Base-by-base conservation (phyloP, 2,888 invertebrate genomes). In the Baronia brevicornis region DNA sequence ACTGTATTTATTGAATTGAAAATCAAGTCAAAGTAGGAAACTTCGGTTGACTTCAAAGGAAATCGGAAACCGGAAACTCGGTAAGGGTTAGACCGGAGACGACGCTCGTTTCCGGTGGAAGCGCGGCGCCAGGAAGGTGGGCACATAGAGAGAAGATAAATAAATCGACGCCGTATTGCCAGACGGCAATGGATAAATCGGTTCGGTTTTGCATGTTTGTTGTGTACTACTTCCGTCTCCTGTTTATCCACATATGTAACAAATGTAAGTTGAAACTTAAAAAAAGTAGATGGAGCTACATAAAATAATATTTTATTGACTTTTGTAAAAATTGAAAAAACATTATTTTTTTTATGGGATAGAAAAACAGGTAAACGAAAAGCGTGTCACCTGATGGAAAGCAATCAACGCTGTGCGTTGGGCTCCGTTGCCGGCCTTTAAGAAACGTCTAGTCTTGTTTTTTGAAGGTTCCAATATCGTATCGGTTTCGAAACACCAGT, bases 21-120 rank as follows among this genome's bases (percentile, higher is more conserved):
- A 66, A 60, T 48, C 42, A 50, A 48, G 46, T 42, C 41, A 52
- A 46, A 54, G 55, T 46, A 68, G 72, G 70, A 70, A 79, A 73
- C 68, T 68, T 61, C 30, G 61, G 51, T 47, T 45, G 68, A 65
- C 62, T 67, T 78, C 74, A 80, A 78, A 78, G 70, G 62, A 68
- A 58, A 53, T 59, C 75, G 80, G 79, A 79, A 80, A 74, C 79
- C 78, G 82, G 82, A 80, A 78, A 70, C 65, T 64, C 65, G 77
- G 80, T 68, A 82, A 82, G 82, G 80, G 82, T 80, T 84, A 77
- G 68, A 72, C 61, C 75, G 75, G 78, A 75, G 79, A 75, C 79
- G 77, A 72, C 71, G 69, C 69, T 61, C 72, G 77, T 74, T 79
- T 82, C 82, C 80, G 74, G 55, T 71, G 80, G 78, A 79, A 75